These are phyloP conservation scores for Aleiodes leptofemur DNA, from an alignment of 2,888 invertebrate genomes.

Conservation along the genomic window DNA sequence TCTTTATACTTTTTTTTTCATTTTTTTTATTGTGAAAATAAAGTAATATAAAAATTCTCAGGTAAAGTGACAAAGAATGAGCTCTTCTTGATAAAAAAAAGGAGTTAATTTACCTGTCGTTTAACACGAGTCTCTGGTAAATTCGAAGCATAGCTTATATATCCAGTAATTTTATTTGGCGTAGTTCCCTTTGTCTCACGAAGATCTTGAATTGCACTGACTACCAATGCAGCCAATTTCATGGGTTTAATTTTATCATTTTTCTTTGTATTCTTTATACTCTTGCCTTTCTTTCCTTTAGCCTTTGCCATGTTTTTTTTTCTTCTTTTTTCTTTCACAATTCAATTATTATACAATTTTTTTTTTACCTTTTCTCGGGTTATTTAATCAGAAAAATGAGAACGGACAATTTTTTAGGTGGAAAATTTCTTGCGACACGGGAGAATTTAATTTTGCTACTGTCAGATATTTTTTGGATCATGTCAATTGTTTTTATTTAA, in stretches of 20 bases:
- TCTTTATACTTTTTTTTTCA: too few species aligned
- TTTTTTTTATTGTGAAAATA: background rate
- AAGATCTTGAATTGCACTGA: constrained; percentile 67
- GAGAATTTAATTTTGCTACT: constrained; percentile 11
- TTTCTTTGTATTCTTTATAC: constrained; percentile 44
- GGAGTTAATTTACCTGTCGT: constrained; percentile 62
- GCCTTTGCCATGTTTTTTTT: constrained; percentile 55
- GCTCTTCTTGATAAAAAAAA: background rate
- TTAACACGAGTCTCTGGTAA: constrained; percentile 61
- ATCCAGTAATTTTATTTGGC: constrained; percentile 63
- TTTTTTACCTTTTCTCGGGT: background rate
- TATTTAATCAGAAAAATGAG: background rate
- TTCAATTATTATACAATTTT: constrained; percentile 7
- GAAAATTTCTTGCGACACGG: background rate
- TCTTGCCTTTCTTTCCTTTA: constrained; percentile 44
- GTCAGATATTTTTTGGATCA: constrained; percentile 7
- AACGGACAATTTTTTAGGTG: constrained; percentile 1
- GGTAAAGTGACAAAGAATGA: background rate
- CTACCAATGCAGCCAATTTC: constrained; percentile 66
- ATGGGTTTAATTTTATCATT: constrained; percentile 56
- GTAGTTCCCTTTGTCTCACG: constrained; percentile 66
- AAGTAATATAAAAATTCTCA: background rate
- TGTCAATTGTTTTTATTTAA: constrained; percentile 23
- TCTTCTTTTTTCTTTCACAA: background rate
- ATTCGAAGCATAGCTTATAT: constrained; percentile 64